Evolutionary conservation across 2,113 vertebrate genomes (phyloP), one percentile per base, ranked within the genome.

Genomic region (Ornithorhynchus anatinus): DNA sequence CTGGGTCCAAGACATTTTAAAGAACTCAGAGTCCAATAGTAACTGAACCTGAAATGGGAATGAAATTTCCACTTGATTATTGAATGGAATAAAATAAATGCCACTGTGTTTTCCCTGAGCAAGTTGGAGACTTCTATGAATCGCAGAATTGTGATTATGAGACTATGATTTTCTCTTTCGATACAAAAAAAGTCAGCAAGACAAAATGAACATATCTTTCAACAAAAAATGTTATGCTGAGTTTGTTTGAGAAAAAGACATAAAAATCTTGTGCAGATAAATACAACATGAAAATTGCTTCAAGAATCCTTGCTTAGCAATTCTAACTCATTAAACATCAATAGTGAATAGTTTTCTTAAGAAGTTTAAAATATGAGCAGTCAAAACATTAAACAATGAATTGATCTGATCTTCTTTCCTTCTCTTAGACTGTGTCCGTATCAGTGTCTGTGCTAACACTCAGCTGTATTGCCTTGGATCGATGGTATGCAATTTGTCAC

Each of bases 401-500:
- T 56, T 17, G 10, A 22, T 35, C 2, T 75, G 37, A 74, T 84
- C 44, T 29, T 59, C 40, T 79, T 13, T 11, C 75, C 72, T 63
- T 56, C 57, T 32, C 25, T 58, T 82, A 99, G 97, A 99, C 97
- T 3, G 95, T 98, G 84, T 98, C 97, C 0, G 97, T 99, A 39
- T 98, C 96, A 8, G 97, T 99, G 52, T 99, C 97, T 15, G 97
- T 99, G 10, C 90, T 98, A 63, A 99, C 97, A 0, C 93, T 99
- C 68, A 98, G 97, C 84, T 98, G 96, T 88, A 99, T 99, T 17
- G 96, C 97, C 66, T 92, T 97, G 88, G 97, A 99, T 88, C 95
- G 97, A 57, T 99, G 97, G 97, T 99, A 99, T 47, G 97, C 97
- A 8, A 99, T 99, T 91, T 99, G 97, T 85, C 97, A 98, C 75